These are phyloP conservation scores for Sitta carolinensis DNA, from an alignment of 2,797 vertebrate species.

Conservation along the genomic window DNA sequence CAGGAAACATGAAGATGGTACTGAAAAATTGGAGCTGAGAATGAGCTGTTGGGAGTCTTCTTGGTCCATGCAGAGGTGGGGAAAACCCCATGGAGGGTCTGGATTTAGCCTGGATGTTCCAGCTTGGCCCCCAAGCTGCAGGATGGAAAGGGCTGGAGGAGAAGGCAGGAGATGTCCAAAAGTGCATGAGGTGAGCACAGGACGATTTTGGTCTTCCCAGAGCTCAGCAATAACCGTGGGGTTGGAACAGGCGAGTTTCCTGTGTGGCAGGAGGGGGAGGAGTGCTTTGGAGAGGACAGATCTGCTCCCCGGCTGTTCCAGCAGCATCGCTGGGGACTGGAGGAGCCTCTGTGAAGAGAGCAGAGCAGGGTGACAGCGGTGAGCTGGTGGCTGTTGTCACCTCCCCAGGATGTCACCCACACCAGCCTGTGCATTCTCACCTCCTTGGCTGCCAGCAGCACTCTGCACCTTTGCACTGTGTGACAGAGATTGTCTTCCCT, in stretches of 20 bases:
- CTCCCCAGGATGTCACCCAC: not conserved
- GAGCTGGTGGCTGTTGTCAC: not conserved
- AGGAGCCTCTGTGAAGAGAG: not conserved
- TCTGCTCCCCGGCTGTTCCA: not conserved
- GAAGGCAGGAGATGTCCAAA: not conserved
- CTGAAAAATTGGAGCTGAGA: not conserved
- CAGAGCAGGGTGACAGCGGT: not conserved
- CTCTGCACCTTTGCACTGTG: not conserved
- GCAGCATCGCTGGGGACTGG: rapidly evolving
- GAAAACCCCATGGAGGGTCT: not conserved
- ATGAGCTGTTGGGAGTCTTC: not conserved
- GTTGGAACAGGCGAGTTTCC: not conserved
- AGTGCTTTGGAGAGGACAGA: not conserved
- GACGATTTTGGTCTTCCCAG: not conserved
- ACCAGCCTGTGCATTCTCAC: not conserved
- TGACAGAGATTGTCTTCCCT: not conserved
- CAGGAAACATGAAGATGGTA: not conserved
- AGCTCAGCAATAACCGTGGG: not conserved
- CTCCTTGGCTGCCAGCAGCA: not conserved
- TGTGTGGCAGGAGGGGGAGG: not conserved
- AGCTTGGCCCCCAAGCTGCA: no score
- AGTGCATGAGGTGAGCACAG: not conserved
- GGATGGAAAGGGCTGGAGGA: not conserved
- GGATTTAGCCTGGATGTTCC: not conserved
- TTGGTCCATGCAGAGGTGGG: not conserved